phyloP scores from a whole-genome alignment of 2,888 invertebrate species.

The Altica lythri region DNA sequence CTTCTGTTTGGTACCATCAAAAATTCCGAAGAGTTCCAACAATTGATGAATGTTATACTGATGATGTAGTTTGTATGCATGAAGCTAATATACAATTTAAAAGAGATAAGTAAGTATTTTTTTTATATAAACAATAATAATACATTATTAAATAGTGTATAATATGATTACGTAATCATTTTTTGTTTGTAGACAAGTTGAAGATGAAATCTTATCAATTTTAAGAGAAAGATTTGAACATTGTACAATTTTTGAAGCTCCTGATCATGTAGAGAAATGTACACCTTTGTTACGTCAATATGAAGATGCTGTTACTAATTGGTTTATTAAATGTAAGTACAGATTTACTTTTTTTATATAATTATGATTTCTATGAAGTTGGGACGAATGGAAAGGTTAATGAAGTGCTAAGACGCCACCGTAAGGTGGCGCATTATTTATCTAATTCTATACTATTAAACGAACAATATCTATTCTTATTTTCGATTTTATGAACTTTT shows the following conservation, averaged over 20 bases:
- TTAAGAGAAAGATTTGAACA: constrained; percentile 83
- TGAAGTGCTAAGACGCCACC: too few relatives aligned
- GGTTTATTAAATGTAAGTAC: constrained; percentile 90
- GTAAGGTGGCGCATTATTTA: too few relatives aligned
- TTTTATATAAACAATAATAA: too few relatives aligned
- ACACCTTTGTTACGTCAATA: constrained; percentile 56
- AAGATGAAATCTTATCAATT: constrained; percentile 79
- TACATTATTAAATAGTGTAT: too few relatives aligned
- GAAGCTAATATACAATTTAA: constrained; percentile 92
- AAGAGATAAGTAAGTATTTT: constrained; percentile 75
- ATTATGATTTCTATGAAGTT: too few relatives aligned
- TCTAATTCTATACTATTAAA: too few relatives aligned
- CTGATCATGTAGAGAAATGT: constrained; percentile 74
- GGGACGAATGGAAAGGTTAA: too few relatives aligned
- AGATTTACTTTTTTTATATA: too few relatives aligned
- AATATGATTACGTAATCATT: constrained; percentile 42
- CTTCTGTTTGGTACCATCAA: constrained; percentile 92
- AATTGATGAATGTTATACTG: constrained; percentile 90
- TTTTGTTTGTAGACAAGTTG: constrained; percentile 72
- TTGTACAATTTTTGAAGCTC: constrained; percentile 77
- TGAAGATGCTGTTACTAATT: constrained; percentile 79
- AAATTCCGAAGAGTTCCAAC: constrained; percentile 89
- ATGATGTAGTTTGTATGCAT: constrained; percentile 82
- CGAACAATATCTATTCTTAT: too few relatives aligned
- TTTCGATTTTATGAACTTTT: too few relatives aligned